Base-by-base conservation (phyloP, 2,888 invertebrate genomes). In the Habrosyne pyritoides region DNA sequence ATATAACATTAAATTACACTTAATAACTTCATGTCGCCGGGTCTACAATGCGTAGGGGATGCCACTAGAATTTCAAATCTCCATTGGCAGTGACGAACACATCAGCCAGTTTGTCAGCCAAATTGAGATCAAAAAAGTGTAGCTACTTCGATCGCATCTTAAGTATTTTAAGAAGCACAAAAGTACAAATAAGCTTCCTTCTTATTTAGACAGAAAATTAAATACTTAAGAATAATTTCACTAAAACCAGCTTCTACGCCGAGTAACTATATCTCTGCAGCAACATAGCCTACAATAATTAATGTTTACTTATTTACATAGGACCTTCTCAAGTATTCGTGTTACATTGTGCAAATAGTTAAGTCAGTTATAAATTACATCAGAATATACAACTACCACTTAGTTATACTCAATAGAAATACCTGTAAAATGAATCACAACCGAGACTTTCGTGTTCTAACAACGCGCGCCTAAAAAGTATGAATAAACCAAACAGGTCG, bases 401-500 rank as follows among this genome's bases (percentile, higher is more conserved):
- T 36, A 36, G 14, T 5, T 8, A 42, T 18, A 42, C 42, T 42
- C 18, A 21, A 28, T 21, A 10, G 14, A 28, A 50, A 50, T 50
- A 12, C 6, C 10, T 28, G 21, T 21, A 18, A 21, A 50, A 50
- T 50, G 50, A 50, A 28, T 50, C 50, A 50, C 50, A 18, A 24
- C 26, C 57, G 53, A 62, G 57, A 61, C 47, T 64, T 59, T 62
- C 62, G 18, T 42, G 6, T 63, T 64, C 61, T 70, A 61, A 66
- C 59, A 70, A 55, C 57, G 55, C 63, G 64, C 68, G 65, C 68
- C 71, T 75, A 82, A 81, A 82, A 79, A 77, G 75, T 74, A 72
- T 67, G 77, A 72, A 73, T 65, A 66, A 68, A 78, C 75, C 60
- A 75, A 79, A 83, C 79, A 72, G 75, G 79, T 76, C 73, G 69